Conservation (phyloP, 2,797 vertebrate species). For the Ctenosaura bakeri region DNA sequence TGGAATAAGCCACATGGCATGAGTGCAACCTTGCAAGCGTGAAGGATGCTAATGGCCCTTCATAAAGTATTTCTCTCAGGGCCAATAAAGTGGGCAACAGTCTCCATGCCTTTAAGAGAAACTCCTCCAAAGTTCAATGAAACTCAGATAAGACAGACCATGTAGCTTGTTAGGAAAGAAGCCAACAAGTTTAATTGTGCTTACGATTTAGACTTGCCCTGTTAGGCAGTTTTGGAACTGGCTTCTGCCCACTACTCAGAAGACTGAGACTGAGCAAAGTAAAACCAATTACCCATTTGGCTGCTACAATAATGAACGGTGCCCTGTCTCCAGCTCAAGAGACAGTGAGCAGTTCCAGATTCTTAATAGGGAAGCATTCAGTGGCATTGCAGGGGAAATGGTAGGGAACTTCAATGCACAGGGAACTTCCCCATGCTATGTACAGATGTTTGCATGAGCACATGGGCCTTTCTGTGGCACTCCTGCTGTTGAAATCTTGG, state of each 20-base stretch:
- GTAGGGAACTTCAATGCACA: too few relatives aligned
- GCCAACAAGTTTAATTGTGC: background rate
- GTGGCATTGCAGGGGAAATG: too few relatives aligned
- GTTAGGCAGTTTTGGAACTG: background rate
- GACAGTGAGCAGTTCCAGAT: background rate
- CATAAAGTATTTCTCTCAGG: background rate
- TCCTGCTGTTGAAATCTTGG: background rate
- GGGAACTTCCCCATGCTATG: too few relatives aligned
- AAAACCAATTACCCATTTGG: background rate
- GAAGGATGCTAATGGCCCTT: background rate
- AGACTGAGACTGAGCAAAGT: background rate
- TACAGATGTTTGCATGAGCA: too few relatives aligned
- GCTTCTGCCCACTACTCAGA: background rate
- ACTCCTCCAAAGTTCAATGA: too few relatives aligned
- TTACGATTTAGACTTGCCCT: too few relatives aligned
- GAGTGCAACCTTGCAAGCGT: background rate
- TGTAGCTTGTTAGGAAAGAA: background rate
- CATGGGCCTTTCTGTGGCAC: background rate
- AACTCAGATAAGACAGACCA: background rate
- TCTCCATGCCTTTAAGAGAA: background rate
- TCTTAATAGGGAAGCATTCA: background rate
- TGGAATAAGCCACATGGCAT: background rate
- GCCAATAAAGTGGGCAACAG: background rate
- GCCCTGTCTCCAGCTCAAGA: background rate
- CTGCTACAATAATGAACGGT: background rate